These are phyloP conservation scores for Knipowitschia caucasica DNA, from an alignment of 2,797 vertebrate species.

Conservation along the genomic window DNA sequence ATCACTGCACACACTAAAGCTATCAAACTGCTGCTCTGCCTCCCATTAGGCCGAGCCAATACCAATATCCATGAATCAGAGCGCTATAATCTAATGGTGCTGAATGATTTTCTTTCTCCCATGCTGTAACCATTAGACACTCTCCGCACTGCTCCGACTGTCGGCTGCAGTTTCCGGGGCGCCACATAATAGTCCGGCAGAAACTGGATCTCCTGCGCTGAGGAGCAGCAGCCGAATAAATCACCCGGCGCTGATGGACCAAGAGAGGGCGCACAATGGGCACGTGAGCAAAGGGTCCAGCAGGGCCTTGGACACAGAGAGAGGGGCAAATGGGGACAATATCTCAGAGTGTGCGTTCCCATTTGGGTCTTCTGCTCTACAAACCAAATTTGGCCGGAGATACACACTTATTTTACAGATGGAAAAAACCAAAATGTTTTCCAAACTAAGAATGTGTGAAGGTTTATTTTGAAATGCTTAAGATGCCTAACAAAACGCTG, in stretches of 20 bases:
- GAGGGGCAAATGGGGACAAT: constrained; percentile 36
- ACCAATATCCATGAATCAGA: constrained; percentile 76
- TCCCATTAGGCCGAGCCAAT: constrained; percentile 66
- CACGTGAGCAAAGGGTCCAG: constrained; percentile 43
- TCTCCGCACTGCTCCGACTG: constrained; percentile 45
- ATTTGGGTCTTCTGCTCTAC: neutral
- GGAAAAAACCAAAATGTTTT: constrained; percentile 14
- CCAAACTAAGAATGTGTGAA: constrained; percentile 14
- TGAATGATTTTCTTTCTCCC: constrained; percentile 73
- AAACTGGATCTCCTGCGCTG: constrained; percentile 69
- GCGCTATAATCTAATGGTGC: constrained; percentile 78
- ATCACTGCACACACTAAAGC: constrained; percentile 49
- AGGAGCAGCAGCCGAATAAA: constrained; percentile 60
- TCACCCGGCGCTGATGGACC: constrained; percentile 58
- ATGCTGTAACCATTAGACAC: constrained; percentile 81
- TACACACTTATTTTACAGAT: neutral
- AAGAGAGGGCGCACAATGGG: constrained; percentile 45
- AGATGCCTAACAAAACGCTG: constrained; percentile 28
- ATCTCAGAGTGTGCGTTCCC: neutral
- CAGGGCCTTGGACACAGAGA: constrained; percentile 20
- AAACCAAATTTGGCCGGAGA: neutral
- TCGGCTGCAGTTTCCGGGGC: constrained; percentile 72
- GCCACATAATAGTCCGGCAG: constrained; percentile 73
- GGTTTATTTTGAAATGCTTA: constrained; percentile 25
- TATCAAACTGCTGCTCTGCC: constrained; percentile 60